Evolutionary conservation across 2,888 invertebrate genomes (phyloP).

Genomic region (Plemyria rubiginata): DNA sequence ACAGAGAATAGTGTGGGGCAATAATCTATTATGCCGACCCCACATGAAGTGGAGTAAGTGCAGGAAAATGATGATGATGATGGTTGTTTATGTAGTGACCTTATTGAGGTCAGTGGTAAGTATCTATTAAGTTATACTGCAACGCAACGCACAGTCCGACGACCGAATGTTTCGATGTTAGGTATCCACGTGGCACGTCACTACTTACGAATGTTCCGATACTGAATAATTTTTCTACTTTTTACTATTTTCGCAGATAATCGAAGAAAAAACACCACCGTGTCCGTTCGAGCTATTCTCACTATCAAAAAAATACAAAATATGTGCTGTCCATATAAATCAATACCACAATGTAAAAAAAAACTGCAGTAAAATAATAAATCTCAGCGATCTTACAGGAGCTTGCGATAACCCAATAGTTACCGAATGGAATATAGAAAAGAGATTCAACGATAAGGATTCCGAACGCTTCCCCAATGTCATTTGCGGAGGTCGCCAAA

Average conservation of each 20-base stretch:
- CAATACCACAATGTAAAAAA: slow-evolving; percentile 13
- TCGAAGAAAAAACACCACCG: slow-evolving; percentile 58
- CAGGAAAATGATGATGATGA: too few species aligned
- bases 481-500: slow-evolving; percentile 57
- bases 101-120: too few species aligned
- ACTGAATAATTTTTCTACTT: slow-evolving; percentile 21
- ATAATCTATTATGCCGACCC: too few species aligned
- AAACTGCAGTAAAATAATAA: slow-evolving; percentile 49
- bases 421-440: slow-evolving; percentile 54
- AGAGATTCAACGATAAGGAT: slow-evolving; percentile 33
- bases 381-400: slow-evolving; percentile 48
- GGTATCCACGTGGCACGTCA: slow-evolving; percentile 4
- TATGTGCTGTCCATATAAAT: slow-evolving; percentile 54
- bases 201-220: slow-evolving; percentile 26
- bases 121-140: too few species aligned
- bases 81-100: too few species aligned
- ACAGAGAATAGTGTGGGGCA: too few species aligned
- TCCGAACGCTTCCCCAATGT: slow-evolving; percentile 43
- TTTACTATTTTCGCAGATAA: slow-evolving; percentile 55
- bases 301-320: slow-evolving; percentile 41
- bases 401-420: slow-evolving; percentile 63
- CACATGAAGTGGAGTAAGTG: too few species aligned
- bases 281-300: slow-evolving; percentile 67
- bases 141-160: too few species aligned
- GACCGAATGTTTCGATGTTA: background rate